phyloP scores from a whole-genome alignment of 1,140 invertebrate genomes.

The Matsumurasca onukii region DNA sequence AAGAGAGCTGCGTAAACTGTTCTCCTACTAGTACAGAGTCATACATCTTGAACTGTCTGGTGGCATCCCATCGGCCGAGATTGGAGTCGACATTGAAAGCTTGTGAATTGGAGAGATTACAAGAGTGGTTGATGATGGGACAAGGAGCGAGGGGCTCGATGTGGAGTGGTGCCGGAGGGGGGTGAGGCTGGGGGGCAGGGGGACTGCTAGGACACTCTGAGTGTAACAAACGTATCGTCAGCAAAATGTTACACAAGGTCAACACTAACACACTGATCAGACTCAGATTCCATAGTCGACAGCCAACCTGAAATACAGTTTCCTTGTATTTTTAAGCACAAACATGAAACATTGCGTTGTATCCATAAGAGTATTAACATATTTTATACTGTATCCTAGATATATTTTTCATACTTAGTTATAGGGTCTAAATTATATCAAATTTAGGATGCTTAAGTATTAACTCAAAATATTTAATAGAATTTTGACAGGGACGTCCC shows the following conservation, averaged over 20 bases:
- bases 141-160: conserved; percentile 40
- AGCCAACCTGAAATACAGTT: conserved; percentile 58
- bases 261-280: conserved; percentile 61
- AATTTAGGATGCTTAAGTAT: no score
- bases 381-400: no score
- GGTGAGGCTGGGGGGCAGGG: conserved; percentile 15
- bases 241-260: conserved; percentile 65
- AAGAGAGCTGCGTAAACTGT: conserved; percentile 56
- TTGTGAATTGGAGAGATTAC: conserved; percentile 45
- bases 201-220: conserved; percentile 41
- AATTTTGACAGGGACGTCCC: no score
- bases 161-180: conserved; percentile 31
- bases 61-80: conserved; percentile 56
- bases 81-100: conserved; percentile 50
- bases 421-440: no score
- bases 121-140: conserved; percentile 36
- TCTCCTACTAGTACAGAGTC: conserved; percentile 70
- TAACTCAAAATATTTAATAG: no score
- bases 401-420: no score
- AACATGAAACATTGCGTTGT: no score
- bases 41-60: conserved; percentile 65
- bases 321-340: no score
- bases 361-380: no score
- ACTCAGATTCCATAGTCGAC: conserved; percentile 68
- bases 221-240: conserved; percentile 66